Percentiles rank a stretch among this genome's conserved stretches.
These are phyloP conservation scores for Rhopalosiphum padi DNA, from an alignment of 1,140 invertebrate genomes.

Conservation along the genomic window DNA sequence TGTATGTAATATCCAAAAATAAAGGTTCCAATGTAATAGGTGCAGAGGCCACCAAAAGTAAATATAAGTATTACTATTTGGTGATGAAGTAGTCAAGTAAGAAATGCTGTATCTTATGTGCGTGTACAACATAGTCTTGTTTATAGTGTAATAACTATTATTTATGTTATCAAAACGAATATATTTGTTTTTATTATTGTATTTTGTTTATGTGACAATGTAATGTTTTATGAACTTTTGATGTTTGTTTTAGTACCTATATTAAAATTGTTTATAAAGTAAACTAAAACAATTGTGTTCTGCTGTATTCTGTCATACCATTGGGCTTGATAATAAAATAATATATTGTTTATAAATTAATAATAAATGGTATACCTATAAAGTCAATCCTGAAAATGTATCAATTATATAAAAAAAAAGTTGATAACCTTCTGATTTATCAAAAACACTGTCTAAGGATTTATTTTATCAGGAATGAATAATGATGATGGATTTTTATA, in stretches of 20 bases:
- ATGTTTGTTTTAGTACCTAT: not conserved
- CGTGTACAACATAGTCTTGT: not conserved
- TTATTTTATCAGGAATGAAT: not conserved
- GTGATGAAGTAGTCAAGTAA: not conserved
- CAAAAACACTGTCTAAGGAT: not conserved
- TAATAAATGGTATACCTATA: not conserved
- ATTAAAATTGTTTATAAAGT: constrained; percentile 9
- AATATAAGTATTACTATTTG: not conserved
- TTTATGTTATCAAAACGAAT: constrained; percentile 1
- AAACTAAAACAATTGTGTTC: not conserved
- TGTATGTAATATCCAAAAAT: not conserved
- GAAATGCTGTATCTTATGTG: not conserved
- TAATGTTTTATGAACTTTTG: not conserved
- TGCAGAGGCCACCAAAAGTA: not conserved
- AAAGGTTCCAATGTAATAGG: not conserved
- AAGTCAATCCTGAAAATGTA: not conserved
- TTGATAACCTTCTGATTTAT: not conserved
- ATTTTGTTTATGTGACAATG: not conserved
- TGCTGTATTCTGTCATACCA: not conserved
- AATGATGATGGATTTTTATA: not conserved
- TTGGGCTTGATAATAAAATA: not conserved
- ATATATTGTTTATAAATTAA: not conserved
- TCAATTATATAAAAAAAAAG: not conserved
- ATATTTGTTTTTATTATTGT: constrained; percentile 42
- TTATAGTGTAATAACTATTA: constrained; percentile 1